Percentiles rank a stretch among this genome's conserved stretches.
Conservation (phyloP, 2,888 invertebrate species). For the Drosophila sordidula region DNA sequence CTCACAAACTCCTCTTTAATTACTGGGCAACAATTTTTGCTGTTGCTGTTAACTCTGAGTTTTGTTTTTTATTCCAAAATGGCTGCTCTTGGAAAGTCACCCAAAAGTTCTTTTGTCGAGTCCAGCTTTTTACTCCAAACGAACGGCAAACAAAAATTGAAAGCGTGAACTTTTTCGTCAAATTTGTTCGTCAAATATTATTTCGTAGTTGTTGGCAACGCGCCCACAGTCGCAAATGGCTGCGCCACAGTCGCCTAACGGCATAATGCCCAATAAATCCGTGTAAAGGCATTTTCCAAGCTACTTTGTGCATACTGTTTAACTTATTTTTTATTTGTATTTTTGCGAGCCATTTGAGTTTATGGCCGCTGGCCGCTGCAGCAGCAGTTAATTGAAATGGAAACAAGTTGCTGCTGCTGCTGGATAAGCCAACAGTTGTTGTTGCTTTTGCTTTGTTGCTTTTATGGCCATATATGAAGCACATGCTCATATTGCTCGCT, state of each 20-base stretch:
- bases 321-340: slow-evolving; percentile 3
- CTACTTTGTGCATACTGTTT: slow-evolving; percentile 19
- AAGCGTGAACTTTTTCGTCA: slow-evolving; percentile 23
- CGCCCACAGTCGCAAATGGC: slow-evolving; percentile 1
- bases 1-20: neutral
- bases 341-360: slow-evolving; percentile 41
- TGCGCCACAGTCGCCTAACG: slow-evolving; percentile 8
- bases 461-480: slow-evolving; percentile 28
- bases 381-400: slow-evolving; percentile 65
- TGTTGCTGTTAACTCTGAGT: neutral
- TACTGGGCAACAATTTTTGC: neutral
- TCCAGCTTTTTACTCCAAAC: neutral
- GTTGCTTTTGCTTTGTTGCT: slow-evolving; percentile 7
- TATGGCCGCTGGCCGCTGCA: slow-evolving; percentile 24
- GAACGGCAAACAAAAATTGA: slow-evolving; percentile 12
- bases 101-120: neutral
- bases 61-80: neutral
- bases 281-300: slow-evolving; percentile 37
- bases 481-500: slow-evolving; percentile 42
- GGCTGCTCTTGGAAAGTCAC: neutral
- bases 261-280: slow-evolving; percentile 35
- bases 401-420: slow-evolving; percentile 46
- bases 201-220: slow-evolving; percentile 11
- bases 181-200: slow-evolving; percentile 14
- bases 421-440: slow-evolving; percentile 1